Evolutionary conservation across 2,888 invertebrate genomes (phyloP).

Genomic region (Cerceris rybyensis): DNA sequence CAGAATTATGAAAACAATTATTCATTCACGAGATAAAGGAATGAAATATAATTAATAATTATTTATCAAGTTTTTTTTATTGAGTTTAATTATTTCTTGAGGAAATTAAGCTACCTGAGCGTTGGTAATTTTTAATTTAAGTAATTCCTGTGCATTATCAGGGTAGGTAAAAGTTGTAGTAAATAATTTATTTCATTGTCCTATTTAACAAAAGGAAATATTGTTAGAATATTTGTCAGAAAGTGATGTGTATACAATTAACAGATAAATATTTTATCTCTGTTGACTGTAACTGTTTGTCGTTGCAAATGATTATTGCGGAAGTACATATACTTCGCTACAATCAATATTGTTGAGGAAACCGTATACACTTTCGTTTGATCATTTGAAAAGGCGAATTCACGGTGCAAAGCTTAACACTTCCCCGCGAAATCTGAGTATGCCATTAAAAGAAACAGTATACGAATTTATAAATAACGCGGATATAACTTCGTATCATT

Average conservation of each 20-base stretch:
- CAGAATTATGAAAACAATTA: neutral
- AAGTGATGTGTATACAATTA: too few species aligned
- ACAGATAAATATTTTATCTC: too few species aligned
- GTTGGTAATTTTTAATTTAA: too few species aligned
- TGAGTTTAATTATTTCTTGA: too few species aligned
- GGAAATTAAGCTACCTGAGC: too few species aligned
- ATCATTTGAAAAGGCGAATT: conserved; percentile 18
- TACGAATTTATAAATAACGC: conserved; percentile 20
- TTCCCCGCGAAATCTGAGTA: conserved; percentile 18
- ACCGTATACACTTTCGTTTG: conserved; percentile 9
- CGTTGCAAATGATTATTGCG: neutral
- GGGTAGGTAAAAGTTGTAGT: too few species aligned
- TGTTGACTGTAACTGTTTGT: neutral
- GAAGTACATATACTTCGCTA: neutral
- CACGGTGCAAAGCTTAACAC: conserved; percentile 12
- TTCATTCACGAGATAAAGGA: too few species aligned
- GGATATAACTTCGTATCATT: conserved; percentile 32
- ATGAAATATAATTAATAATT: too few species aligned
- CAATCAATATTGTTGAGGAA: conserved; percentile 1
- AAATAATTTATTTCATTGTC: too few species aligned
- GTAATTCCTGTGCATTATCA: too few species aligned
- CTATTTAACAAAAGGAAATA: neutral
- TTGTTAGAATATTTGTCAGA: neutral
- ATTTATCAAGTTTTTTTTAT: too few species aligned
- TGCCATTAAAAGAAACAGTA: conserved; percentile 44